Conservation (phyloP, 2,888 invertebrate species). For the Drosophila falleni region DNA sequence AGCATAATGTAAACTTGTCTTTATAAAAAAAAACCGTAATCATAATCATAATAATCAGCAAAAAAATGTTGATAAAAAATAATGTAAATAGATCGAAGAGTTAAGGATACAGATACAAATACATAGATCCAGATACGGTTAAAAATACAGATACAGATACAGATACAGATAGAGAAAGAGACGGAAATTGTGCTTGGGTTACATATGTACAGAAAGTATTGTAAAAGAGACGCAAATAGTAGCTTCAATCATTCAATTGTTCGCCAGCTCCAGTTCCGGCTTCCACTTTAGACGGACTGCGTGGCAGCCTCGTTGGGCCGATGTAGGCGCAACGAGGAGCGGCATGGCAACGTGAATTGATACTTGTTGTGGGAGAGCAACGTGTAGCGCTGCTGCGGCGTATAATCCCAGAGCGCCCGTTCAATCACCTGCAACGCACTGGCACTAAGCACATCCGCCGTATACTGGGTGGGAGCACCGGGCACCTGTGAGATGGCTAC, state of each 20-base stretch:
- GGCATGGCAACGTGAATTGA: conserved; percentile 85
- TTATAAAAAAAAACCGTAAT: conserved; percentile 33
- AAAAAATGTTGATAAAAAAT: conserved; percentile 46
- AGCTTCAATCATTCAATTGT: conserved; percentile 36
- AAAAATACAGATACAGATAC: conserved; percentile 27
- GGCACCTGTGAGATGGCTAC: conserved; percentile 84
- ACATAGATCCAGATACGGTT: conserved; percentile 20
- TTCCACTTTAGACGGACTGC: conserved; percentile 66
- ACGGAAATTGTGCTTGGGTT: conserved; percentile 25
- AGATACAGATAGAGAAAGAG: conserved; percentile 21
- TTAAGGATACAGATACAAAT: conserved; percentile 25
- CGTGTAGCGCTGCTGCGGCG: conserved; percentile 86
- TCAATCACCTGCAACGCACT: conserved; percentile 88
- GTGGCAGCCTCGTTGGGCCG: conserved; percentile 64
- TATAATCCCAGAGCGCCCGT: conserved; percentile 87
- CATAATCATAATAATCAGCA: conserved; percentile 41
- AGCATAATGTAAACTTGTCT: conserved; percentile 35
- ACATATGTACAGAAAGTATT: conserved; percentile 54
- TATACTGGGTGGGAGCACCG: conserved; percentile 89
- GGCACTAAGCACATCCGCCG: conserved; percentile 88
- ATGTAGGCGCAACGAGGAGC: conserved; percentile 84
- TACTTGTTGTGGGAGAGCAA: conserved; percentile 84
- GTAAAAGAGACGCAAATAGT: conserved; percentile 36
- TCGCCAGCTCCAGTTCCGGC: conserved; percentile 4
- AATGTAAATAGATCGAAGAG: conserved; percentile 24